A percentile compares a stretch with the other conserved stretches of the same genome.
phyloP scores from a whole-genome alignment of 2,888 invertebrate species.

The Kuschelorhynchus macadamiae region DNA sequence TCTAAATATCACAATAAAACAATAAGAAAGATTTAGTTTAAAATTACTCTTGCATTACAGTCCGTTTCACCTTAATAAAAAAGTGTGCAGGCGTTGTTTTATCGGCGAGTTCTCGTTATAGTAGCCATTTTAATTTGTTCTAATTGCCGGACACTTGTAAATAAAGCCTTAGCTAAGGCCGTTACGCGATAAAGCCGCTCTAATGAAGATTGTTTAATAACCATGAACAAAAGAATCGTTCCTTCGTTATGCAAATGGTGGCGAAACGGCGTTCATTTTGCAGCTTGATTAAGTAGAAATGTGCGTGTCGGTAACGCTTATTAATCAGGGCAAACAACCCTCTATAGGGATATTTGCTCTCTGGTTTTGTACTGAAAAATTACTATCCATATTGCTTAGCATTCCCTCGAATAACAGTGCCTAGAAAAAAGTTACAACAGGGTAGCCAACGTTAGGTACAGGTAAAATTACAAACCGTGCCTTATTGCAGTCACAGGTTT shows the following conservation, averaged over 20 bases:
- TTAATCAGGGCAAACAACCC: constrained; percentile 36
- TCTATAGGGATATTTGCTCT: constrained; percentile 27
- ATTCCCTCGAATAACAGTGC: too few species aligned
- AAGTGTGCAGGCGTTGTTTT: constrained; percentile 3
- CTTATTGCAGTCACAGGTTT: too few species aligned
- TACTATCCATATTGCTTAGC: constrained; percentile 1
- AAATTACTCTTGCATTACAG: too few species aligned
- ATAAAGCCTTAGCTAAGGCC: constrained; percentile 29
- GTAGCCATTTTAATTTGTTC: constrained; percentile 38
- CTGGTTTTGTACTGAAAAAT: constrained; percentile 27
- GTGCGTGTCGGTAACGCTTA: constrained; percentile 46
- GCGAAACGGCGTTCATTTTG: constrained; percentile 44
- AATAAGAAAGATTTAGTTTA: too few species aligned
- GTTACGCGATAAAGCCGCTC: constrained; percentile 41
- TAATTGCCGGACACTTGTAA: constrained; percentile 46
- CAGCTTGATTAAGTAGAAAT: constrained; percentile 50
- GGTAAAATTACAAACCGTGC: too few species aligned
- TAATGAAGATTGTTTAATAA: constrained; percentile 51
- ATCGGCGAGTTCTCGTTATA: constrained; percentile 6
- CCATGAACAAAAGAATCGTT: constrained; percentile 51
- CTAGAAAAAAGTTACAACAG: too few species aligned
- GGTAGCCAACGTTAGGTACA: too few species aligned
- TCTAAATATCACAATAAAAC: too few species aligned
- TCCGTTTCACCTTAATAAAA: too few species aligned
- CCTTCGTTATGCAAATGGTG: constrained; percentile 48